phyloP scores from a whole-genome alignment of 2,113 vertebrate species.

The Coptodon rendalli region DNA sequence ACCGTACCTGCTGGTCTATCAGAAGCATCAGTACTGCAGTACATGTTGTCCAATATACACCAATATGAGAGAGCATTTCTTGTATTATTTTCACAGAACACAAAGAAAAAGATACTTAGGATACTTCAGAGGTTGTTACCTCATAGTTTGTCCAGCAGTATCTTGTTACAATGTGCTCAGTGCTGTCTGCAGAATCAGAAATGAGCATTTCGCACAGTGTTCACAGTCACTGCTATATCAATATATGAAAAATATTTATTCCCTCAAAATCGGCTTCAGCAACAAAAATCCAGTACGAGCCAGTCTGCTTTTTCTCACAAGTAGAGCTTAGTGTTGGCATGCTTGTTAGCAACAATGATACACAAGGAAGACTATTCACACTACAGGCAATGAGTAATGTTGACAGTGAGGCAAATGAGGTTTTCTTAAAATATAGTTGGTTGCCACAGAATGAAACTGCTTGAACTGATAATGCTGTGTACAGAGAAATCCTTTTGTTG shows the following conservation, averaged over 20 bases:
- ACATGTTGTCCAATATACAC: neutral
- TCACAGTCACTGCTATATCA: neutral
- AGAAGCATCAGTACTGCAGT: neutral
- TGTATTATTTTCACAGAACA: neutral
- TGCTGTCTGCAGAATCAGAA: neutral
- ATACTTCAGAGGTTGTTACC: neutral
- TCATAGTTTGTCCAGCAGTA: neutral
- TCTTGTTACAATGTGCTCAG: neutral
- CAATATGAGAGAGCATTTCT: neutral
- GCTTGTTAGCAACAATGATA: neutral
- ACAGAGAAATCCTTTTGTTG: neutral
- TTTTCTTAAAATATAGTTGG: neutral
- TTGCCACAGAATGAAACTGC: neutral
- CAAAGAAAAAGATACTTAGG: neutral
- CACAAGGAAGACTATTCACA: neutral
- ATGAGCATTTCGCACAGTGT: neutral
- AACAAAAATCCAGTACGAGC: neutral
- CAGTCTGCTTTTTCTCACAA: neutral
- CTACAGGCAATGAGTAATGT: neutral
- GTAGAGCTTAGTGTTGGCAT: neutral
- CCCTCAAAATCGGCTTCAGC: neutral
- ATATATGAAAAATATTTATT: neutral
- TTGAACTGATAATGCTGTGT: neutral
- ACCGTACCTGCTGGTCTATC: accelerated
- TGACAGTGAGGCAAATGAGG: neutral